Evolutionary conservation across 2,113 vertebrate species (phyloP), one percentile per base, ranked within the genome.

Genomic region (Micromys minutus): DNA sequence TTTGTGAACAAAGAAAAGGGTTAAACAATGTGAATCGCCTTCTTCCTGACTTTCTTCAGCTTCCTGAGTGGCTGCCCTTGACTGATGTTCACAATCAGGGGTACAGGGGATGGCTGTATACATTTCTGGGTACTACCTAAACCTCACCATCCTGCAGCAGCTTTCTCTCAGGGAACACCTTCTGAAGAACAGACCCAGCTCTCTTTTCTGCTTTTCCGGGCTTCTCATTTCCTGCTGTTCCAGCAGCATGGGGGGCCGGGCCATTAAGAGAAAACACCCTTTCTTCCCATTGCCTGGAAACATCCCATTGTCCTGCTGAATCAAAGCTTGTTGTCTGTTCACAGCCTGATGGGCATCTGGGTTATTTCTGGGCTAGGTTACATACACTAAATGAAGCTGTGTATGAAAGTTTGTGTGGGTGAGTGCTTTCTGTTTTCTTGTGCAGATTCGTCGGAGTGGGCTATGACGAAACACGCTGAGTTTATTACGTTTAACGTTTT

Each of bases 301-400:
- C n/a, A 34, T 42, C 86, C 42, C 42, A 86, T 86, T 67, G 83
- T 86, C 61, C 4, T 24, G 86, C 86, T 88, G n/a, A 39, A 59
- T 55, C 86, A 57, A 59, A 88, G 86, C 69, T 57, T 59, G 29
- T 22, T 50, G 86, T 72, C 50, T 55, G 24, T 88, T 59, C 69
- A 74, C 69, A 72, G 69, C 86, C 69, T 4, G 36, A 42, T 74
- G 50, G 50, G 52, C 50, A 88, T 88, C 52, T 72, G n/a, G 69
- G 67, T 59, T 88, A 88, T 88, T 88, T 72, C 86, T 88, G 69
- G 86, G 16, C 52, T 74, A 55, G 86, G 50, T 88, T 88, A 88
- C 55, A 57, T 88, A 88, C 55, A 57, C 86, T 26, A 88, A 74
- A 72, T 86, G 50, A 50, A 86, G 24, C 86, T 42, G 36, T 74